phyloP scores from a whole-genome alignment of 2,888 invertebrate genomes.

The Hirudinaria manillensis region DNA sequence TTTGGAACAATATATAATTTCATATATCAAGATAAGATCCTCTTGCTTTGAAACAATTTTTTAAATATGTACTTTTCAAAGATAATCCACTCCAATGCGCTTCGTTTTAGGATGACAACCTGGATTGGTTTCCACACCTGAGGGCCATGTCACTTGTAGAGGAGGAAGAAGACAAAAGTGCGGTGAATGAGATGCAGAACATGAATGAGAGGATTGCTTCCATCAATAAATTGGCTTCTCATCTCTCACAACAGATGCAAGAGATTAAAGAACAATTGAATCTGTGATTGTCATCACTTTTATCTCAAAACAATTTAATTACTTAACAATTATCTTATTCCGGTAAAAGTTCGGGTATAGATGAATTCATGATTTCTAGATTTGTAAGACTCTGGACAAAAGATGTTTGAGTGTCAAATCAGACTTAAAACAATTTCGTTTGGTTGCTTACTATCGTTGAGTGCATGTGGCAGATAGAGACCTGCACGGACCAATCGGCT shows the following conservation, averaged over 20 bases:
- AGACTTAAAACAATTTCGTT: too few relatives aligned
- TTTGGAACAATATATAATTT: not conserved
- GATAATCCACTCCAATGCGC: not conserved
- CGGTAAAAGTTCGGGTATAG: not conserved
- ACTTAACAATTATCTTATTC: not conserved
- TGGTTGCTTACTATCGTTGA: too few relatives aligned
- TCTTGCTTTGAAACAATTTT: not conserved
- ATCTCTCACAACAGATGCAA: constrained; percentile 75
- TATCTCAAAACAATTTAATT: not conserved
- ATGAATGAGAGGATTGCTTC: constrained; percentile 77
- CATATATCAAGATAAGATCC: not conserved
- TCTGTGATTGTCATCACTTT: not conserved
- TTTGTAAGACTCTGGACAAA: too few relatives aligned
- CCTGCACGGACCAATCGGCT: too few relatives aligned
- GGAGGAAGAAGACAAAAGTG: constrained; percentile 84
- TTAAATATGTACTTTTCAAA: not conserved
- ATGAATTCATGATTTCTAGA: not conserved
- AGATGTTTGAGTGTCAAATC: too few relatives aligned
- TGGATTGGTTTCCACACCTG: constrained; percentile 98
- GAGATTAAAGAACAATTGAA: constrained; percentile 78
- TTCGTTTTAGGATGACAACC: constrained; percentile 69
- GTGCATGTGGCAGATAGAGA: too few relatives aligned
- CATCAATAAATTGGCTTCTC: constrained; percentile 73
- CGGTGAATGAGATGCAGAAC: constrained; percentile 72
- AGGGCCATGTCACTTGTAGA: constrained; percentile 91